Evolutionary conservation across 2,888 invertebrate genomes (phyloP).

Genomic region (Gymnocheta viridis): DNA sequence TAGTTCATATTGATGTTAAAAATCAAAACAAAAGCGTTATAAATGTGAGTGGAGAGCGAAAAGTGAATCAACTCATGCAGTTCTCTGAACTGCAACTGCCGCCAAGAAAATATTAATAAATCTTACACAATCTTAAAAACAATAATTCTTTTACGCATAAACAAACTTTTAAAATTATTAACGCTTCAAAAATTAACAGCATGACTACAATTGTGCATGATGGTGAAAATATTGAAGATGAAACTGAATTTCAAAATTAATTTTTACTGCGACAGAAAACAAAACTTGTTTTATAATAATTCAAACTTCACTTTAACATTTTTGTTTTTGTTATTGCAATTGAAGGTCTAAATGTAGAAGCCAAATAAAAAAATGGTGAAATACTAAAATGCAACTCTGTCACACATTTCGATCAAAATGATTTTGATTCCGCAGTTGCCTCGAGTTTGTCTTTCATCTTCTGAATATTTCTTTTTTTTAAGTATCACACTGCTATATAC

Average conservation of each 20-base stretch:
- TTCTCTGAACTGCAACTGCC: background rate
- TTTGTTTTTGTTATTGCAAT: no score
- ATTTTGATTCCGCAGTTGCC: no score
- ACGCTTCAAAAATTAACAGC: slow-evolving; percentile 31
- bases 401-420: no score
- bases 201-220: background rate
- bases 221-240: background rate
- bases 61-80: no score
- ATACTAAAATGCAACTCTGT: no score
- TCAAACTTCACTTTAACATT: background rate
- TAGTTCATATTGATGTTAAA: no score
- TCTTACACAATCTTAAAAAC: slow-evolving; percentile 60
- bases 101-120: slow-evolving; percentile 50
- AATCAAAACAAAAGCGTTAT: background rate
- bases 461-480: no score
- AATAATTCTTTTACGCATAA: slow-evolving; percentile 70
- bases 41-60: background rate
- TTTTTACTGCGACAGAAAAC: background rate
- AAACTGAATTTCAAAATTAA: slow-evolving; percentile 10
- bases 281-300: background rate
- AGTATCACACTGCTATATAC: no score
- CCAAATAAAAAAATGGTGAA: no score
- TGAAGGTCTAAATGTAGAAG: background rate
- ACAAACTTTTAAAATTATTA: slow-evolving; percentile 66
- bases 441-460: no score